phyloP scores from a whole-genome alignment of 2,797 vertebrate genomes.

The Microchirus variegatus region DNA sequence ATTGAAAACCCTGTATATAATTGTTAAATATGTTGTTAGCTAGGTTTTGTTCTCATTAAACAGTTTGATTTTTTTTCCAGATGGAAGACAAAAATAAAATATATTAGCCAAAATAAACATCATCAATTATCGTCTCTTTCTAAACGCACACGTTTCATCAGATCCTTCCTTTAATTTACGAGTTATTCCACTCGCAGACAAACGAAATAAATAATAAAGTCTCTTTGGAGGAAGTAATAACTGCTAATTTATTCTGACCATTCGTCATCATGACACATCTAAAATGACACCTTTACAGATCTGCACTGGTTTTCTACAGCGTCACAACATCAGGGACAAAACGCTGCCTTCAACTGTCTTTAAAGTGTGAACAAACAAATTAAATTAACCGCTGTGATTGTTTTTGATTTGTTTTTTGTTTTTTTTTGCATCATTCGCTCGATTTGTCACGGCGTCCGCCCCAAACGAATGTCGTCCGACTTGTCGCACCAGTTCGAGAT shows the following conservation, averaged over 20 bases:
- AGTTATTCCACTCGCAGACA: too few relatives aligned
- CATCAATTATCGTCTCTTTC: too few relatives aligned
- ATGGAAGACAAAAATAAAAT: too few relatives aligned
- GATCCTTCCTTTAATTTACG: too few relatives aligned
- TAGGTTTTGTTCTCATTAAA: too few relatives aligned
- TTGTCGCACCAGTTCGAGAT: constrained; percentile 56
- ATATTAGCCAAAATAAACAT: too few relatives aligned
- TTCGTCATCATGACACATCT: constrained; percentile 36
- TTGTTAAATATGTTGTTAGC: too few relatives aligned
- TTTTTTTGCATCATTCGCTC: neutral
- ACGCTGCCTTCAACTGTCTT: constrained; percentile 10
- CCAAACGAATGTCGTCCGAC: constrained; percentile 57
- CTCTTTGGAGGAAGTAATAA: neutral
- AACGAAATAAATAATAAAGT: too few relatives aligned
- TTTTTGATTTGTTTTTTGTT: constrained; percentile 3
- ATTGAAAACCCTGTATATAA: too few relatives aligned
- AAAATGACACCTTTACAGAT: constrained; percentile 24
- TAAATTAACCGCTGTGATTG: constrained; percentile 4
- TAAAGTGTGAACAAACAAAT: neutral
- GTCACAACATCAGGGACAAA: constrained; percentile 9
- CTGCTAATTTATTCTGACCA: constrained; percentile 40
- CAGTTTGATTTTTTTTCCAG: too few relatives aligned
- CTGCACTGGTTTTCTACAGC: constrained; percentile 30
- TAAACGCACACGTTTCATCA: too few relatives aligned
- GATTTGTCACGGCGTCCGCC: constrained; percentile 35